A percentile compares a stretch with the other conserved stretches of the same genome.
Conservation (phyloP, 2,797 vertebrate genomes). For the Sebastes kiyomatsui region DNA sequence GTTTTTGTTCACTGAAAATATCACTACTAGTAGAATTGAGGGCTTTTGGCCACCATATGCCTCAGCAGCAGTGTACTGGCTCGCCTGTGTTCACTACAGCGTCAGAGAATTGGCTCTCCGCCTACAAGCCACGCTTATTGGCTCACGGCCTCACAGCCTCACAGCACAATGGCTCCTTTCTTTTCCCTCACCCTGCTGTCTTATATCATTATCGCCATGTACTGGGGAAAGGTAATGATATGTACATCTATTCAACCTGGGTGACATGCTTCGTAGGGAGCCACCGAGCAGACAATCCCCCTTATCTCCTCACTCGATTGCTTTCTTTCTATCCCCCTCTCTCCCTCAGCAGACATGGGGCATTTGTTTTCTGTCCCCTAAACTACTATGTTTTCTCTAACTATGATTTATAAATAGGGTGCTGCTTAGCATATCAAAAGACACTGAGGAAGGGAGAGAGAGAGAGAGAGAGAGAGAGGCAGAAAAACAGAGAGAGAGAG, state of each 20-base stretch:
- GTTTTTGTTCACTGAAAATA: not conserved
- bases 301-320: slow-evolving; percentile 5
- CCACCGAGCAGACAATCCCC: slow-evolving; percentile 14
- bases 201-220: slow-evolving; percentile 42
- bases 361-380: slow-evolving; percentile 63
- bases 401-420: slow-evolving; percentile 65
- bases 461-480: not conserved
- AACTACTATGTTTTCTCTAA: slow-evolving; percentile 54
- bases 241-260: slow-evolving; percentile 51
- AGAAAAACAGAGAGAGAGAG: not conserved
- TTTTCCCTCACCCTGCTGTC: slow-evolving; percentile 22
- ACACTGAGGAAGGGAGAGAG: slow-evolving; percentile 13
- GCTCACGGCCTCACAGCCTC: slow-evolving; percentile 17
- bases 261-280: slow-evolving; percentile 36
- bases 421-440: slow-evolving; percentile 70
- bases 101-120: slow-evolving; percentile 10
- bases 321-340: slow-evolving; percentile 23
- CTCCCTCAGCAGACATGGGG: slow-evolving; percentile 28
- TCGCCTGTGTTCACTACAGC: not conserved
- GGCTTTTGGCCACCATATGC: not conserved
- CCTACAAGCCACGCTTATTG: slow-evolving; percentile 18
- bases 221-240: slow-evolving; percentile 43
- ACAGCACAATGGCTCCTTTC: slow-evolving; percentile 36
- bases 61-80: not conserved
- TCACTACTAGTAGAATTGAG: not conserved